A percentile compares a stretch with the other conserved stretches of the same genome.
phyloP scores from a whole-genome alignment of 23 tunicate genomes.

The Ascidia mentula region DNA sequence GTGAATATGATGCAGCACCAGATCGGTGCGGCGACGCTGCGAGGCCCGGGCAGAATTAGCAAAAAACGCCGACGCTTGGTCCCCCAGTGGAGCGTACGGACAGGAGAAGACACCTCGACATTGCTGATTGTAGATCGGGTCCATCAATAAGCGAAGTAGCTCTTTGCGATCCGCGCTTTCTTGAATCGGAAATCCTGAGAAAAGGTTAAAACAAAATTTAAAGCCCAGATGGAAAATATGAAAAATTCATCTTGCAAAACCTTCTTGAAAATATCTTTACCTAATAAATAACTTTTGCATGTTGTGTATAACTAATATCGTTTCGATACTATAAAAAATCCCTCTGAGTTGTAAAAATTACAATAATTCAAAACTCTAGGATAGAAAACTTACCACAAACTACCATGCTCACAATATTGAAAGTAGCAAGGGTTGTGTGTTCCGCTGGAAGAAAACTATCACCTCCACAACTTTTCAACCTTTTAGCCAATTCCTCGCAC shows the following conservation, averaged over 20 bases:
- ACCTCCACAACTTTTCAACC: neutral
- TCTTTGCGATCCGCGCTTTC: neutral
- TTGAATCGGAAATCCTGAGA: neutral
- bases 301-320: too few species aligned
- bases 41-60: neutral
- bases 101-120: neutral
- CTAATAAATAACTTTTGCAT: too few species aligned
- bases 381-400: conserved; percentile 34
- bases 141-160: neutral
- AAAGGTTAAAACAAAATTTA: too few species aligned
- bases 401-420: conserved; percentile 22
- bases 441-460: neutral
- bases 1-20: neutral
- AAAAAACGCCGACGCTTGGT: neutral
- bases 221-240: too few species aligned
- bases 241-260: too few species aligned
- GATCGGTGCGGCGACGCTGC: neutral
- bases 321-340: too few species aligned
- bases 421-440: conserved; percentile 16
- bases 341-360: too few species aligned
- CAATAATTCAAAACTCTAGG: too few species aligned
- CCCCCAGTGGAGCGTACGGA: neutral
- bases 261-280: too few species aligned
- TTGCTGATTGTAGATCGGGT: neutral
- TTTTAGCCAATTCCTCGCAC: neutral